phyloP scores from a whole-genome alignment of 2,113 vertebrate species.

The Microcebus murinus region DNA sequence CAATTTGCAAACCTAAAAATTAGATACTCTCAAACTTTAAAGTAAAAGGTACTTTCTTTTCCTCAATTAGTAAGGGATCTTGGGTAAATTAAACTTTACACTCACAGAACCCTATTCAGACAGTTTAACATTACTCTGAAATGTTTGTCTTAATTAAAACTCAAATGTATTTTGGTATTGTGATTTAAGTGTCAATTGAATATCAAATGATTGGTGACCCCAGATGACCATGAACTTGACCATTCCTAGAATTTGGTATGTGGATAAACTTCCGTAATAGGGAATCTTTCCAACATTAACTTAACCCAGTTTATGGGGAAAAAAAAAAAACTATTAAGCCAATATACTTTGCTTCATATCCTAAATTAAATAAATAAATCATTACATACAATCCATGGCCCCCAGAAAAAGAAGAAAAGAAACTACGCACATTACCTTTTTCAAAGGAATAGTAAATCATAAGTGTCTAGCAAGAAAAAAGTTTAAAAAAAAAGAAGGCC shows the following conservation, averaged over 20 bases:
- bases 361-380: constrained; percentile 54
- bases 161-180: constrained; percentile 23
- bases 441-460: constrained; percentile 2
- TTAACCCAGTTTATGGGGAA: constrained; percentile 6
- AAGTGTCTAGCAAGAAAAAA: not conserved
- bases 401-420: not conserved
- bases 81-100: not conserved
- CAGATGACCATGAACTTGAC: constrained; percentile 19
- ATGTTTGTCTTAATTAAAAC: constrained; percentile 51
- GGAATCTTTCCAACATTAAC: constrained; percentile 17
- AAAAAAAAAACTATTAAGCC: not conserved
- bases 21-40: not conserved
- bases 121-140: constrained; percentile 45
- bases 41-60: not conserved
- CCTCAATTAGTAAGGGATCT: not conserved
- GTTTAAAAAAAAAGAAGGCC: not conserved
- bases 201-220: constrained; percentile 6
- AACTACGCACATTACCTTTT: constrained; percentile 11
- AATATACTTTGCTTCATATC: constrained; percentile 33
- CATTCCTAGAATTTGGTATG: not conserved
- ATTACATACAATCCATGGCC: not conserved
- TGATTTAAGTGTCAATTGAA: constrained; percentile 21
- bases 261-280: not conserved
- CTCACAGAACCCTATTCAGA: constrained; percentile 1
- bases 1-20: constrained; percentile 41